Base-by-base conservation (phyloP, 2,113 vertebrate species). In the Mionectes macconnelli region DNA sequence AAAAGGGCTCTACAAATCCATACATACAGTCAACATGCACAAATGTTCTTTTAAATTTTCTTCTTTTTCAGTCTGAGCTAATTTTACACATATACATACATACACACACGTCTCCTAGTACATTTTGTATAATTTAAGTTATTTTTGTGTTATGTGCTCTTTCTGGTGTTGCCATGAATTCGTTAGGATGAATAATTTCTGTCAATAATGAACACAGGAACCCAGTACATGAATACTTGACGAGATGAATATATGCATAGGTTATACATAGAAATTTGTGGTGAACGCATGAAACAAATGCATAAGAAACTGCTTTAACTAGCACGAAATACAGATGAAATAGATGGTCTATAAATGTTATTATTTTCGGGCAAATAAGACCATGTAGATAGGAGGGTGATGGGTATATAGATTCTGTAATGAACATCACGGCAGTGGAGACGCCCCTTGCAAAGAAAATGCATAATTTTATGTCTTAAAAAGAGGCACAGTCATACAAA, bases 211-310 rank as follows among this genome's bases (percentile, higher is more conserved):
- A 97, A 97, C 90, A 86, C 92, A 86, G 94, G 79, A 97, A 96
- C 81, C 83, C 91, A 94, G 87, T 84, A 92, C 95, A 96, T 97
- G 94, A 97, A 96, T 97, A 96, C 95, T 95, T 96, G 96, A 97
- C 91, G 87, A 97, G 94, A 97, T 97, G 96, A 97, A 97, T 96
- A 94, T 94, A 96, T 97, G 94, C 92, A 97, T 96, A 96, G 91
- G 94, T 95, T 97, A 93, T 94, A 96, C 92, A 89, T 96, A 94
- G 84, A 91, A 90, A 94, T 97, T 95, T 95, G 92, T 96, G 96
- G 91, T 45, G 95, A 95, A 91, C 79, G 93, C 81, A 93, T 96
- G 93, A 94, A 96, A 96, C 96, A 96, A 96, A 95, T 93, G 94
- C 89, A 84, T 62, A 78, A 96, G 92, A 94, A 96, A 93, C 88